Conservation (phyloP, 1,140 invertebrate genomes). For the Bicyclus anynana region DNA sequence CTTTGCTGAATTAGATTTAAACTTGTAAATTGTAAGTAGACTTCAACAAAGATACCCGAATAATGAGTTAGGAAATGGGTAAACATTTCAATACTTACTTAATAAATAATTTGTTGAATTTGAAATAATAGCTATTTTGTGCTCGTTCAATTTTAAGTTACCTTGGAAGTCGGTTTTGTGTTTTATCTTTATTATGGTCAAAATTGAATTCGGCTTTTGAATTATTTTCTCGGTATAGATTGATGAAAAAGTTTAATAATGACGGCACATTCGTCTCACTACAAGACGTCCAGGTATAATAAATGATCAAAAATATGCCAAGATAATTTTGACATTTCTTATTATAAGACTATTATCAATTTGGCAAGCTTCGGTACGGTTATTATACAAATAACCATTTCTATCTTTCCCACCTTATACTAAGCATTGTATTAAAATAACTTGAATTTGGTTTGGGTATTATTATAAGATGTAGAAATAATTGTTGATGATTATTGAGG, state of each 20-base stretch:
- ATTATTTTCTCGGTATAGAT: constrained; percentile 10
- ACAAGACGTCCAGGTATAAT: constrained; percentile 50
- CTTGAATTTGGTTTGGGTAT: no score
- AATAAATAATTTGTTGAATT: not conserved
- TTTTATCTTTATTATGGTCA: not conserved
- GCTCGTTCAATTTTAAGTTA: not conserved
- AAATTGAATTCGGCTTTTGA: constrained; percentile 9
- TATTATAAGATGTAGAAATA: no score
- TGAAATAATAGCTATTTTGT: no score
- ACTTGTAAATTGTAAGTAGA: no score
- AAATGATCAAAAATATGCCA: constrained; percentile 62
- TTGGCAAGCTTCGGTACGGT: constrained; percentile 64
- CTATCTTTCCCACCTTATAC: constrained; percentile 11
- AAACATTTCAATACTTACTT: no score
- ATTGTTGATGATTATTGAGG: no score
- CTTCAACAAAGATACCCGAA: not conserved
- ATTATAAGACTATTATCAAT: constrained; percentile 71
- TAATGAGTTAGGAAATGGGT: no score
- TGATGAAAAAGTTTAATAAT: constrained; percentile 24
- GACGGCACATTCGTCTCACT: constrained; percentile 55
- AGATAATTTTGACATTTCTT: constrained; percentile 43
- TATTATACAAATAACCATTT: constrained; percentile 43
- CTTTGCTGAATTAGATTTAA: no score
- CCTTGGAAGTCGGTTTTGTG: not conserved
- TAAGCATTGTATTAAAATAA: constrained; percentile 17